phyloP scores from a whole-genome alignment of 2,888 invertebrate species.

The Entomobrya multifasciata region DNA sequence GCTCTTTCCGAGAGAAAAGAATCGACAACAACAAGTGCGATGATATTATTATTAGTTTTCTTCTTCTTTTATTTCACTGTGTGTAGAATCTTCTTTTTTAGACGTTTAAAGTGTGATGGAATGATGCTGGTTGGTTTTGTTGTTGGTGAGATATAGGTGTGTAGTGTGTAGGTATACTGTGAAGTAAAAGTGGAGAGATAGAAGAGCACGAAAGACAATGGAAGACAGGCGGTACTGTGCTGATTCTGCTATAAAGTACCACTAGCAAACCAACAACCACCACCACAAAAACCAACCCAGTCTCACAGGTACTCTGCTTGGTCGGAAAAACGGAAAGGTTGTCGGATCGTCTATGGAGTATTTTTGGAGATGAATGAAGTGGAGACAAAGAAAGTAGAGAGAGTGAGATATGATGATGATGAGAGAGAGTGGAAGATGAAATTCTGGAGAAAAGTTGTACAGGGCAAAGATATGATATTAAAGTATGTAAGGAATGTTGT shows the following conservation, averaged over 20 bases:
- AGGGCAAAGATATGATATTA: not conserved
- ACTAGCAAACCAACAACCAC: slow-evolving; percentile 4
- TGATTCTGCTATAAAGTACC: not conserved
- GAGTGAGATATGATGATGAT: no score
- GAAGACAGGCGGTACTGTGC: slow-evolving; percentile 13
- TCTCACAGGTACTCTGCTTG: not conserved
- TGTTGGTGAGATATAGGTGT: not conserved
- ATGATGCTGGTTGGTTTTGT: not conserved
- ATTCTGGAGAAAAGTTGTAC: not conserved
- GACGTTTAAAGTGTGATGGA: not conserved
- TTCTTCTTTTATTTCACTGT: not conserved
- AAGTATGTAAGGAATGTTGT: slow-evolving; percentile 2
- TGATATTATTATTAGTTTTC: slow-evolving; percentile 49
- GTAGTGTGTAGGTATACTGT: slow-evolving; percentile 40
- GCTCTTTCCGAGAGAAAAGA: not conserved
- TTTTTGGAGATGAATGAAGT: slow-evolving; percentile 5
- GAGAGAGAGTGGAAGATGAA: not conserved
- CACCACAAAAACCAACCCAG: slow-evolving; percentile 29
- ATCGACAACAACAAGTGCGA: slow-evolving; percentile 54
- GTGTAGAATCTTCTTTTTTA: not conserved
- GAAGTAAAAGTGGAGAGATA: slow-evolving; percentile 12
- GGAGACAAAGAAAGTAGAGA: not conserved
- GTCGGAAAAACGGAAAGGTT: not conserved
- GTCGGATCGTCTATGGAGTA: not conserved
- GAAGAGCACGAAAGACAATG: not conserved